phyloP scores from a whole-genome alignment of 1,140 invertebrate species.

The Limonius californicus region DNA sequence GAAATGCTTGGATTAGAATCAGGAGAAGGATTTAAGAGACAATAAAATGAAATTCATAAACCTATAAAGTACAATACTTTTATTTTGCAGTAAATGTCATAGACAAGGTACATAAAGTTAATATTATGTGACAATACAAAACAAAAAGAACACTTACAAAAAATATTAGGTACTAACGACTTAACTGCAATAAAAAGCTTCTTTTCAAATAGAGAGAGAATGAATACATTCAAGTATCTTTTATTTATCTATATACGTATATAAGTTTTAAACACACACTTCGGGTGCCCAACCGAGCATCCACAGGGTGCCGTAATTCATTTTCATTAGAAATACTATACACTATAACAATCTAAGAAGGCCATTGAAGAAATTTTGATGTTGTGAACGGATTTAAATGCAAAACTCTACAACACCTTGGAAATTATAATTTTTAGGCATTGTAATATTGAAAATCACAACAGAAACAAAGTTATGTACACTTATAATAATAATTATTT shows the following conservation, averaged over 20 bases:
- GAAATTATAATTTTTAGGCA: neutral
- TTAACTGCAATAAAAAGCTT: constrained; percentile 10
- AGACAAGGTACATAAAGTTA: constrained; percentile 15
- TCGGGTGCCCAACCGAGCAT: no score
- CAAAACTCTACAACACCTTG: neutral
- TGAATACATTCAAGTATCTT: neutral
- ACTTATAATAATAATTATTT: neutral
- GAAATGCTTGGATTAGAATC: no score
- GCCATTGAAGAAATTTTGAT: constrained; percentile 2
- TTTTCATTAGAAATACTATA: constrained; percentile 2
- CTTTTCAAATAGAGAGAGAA: neutral
- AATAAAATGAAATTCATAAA: neutral
- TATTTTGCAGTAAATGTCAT: constrained; percentile 12
- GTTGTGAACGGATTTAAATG: neutral
- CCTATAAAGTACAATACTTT: constrained; percentile 1
- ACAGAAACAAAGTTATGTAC: neutral
- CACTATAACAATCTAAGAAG: neutral
- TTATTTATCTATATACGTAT: constrained; percentile 10
- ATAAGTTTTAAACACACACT: neutral
- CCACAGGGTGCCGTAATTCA: no score
- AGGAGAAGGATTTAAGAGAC: no score
- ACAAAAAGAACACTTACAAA: constrained; percentile 12
- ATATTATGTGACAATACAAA: constrained; percentile 12
- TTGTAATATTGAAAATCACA: neutral
- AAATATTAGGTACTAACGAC: constrained; percentile 13